Percentiles rank a stretch among this genome's conserved stretches.
Evolutionary conservation across 1,140 invertebrate species (phyloP).

Genomic region (Amyelois transitella): DNA sequence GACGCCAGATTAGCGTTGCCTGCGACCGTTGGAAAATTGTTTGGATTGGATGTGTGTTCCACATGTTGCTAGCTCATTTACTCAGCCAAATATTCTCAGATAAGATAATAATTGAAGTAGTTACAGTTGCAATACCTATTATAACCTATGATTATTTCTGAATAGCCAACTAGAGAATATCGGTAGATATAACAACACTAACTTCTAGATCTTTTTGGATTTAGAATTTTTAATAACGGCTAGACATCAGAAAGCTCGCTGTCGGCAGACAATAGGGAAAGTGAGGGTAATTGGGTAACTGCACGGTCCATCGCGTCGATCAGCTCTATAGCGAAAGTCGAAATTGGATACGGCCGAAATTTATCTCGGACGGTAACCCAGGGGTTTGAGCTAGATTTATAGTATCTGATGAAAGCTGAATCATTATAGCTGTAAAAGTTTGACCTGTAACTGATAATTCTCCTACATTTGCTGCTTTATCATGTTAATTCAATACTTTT

Average conservation of each 20-base stretch:
- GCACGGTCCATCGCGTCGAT: constrained; percentile 22
- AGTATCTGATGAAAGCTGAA: no score
- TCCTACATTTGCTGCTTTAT: no score
- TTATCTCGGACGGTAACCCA: neutral
- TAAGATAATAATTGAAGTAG: no score
- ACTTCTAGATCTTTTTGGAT: no score
- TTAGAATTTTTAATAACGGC: neutral
- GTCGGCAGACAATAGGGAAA: constrained; percentile 24
- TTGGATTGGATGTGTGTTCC: neutral
- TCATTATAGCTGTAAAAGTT: no score
- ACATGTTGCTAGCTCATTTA: neutral
- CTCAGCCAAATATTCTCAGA: neutral
- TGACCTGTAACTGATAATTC: no score
- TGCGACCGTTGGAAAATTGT: neutral
- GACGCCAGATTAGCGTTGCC: constrained; percentile 3
- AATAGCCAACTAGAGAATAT: no score
- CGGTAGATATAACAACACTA: no score
- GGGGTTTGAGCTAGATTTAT: neutral
- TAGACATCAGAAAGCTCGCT: neutral
- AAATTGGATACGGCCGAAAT: constrained; percentile 27
- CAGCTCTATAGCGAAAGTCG: constrained; percentile 25
- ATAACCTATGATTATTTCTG: no score
- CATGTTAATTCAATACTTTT: no score
- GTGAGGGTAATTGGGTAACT: constrained; percentile 25
- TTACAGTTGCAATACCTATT: no score